phyloP scores from a whole-genome alignment of 2,888 invertebrate genomes.

The Ophion slaviceki region DNA sequence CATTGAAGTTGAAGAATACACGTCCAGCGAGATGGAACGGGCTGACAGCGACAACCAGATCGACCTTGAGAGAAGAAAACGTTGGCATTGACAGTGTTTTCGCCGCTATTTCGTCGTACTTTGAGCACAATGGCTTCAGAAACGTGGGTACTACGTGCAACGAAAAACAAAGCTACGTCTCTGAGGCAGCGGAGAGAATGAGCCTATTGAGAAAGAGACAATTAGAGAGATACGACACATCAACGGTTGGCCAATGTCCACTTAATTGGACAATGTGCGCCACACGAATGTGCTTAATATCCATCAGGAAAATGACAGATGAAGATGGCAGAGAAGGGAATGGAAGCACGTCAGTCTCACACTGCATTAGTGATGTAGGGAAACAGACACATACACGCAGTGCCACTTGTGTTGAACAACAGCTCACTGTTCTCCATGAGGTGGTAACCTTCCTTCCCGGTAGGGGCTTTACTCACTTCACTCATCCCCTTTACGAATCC shows the following conservation, averaged over 20 bases:
- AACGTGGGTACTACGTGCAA: not conserved
- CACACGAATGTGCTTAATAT: constrained; percentile 11
- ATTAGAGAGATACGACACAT: not conserved
- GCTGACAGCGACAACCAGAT: not conserved
- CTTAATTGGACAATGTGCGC: not conserved
- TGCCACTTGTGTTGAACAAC: constrained; percentile 21
- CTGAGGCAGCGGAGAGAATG: not conserved
- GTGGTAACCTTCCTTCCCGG: constrained; percentile 25
- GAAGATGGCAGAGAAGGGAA: constrained; percentile 36
- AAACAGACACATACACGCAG: not conserved
- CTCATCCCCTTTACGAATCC: constrained; percentile 46
- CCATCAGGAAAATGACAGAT: constrained; percentile 28
- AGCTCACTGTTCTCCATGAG: constrained; percentile 44
- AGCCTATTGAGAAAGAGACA: not conserved
- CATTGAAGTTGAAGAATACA: not conserved
- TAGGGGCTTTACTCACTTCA: constrained; percentile 45
- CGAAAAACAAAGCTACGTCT: not conserved
- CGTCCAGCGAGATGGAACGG: not conserved
- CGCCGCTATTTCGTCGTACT: not conserved
- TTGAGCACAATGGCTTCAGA: not conserved
- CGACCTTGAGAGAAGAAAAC: not conserved
- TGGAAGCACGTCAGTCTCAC: constrained; percentile 37
- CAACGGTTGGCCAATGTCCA: constrained; percentile 9
- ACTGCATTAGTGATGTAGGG: constrained; percentile 25
- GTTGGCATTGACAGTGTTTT: not conserved